phyloP scores from a whole-genome alignment of 2,888 invertebrate species.

The Drosophila colorata region DNA sequence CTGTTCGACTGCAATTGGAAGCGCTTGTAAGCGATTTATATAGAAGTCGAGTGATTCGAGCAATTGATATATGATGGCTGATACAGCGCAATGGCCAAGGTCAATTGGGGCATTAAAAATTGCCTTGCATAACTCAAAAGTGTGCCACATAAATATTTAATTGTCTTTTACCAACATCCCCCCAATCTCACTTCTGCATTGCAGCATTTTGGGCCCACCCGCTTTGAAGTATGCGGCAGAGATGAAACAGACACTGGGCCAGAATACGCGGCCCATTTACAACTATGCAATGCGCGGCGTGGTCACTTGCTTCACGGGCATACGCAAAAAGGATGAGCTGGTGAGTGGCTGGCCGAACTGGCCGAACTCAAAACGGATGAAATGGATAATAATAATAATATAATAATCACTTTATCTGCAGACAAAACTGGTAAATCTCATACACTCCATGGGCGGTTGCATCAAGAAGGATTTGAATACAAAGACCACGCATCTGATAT shows the following conservation, averaged over 20 bases:
- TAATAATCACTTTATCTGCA: constrained; percentile 83
- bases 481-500: constrained; percentile 96
- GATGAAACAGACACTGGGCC: constrained; percentile 89
- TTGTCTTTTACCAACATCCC: constrained; percentile 23
- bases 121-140: constrained; percentile 78
- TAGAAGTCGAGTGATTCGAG: constrained; percentile 25
- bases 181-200: constrained; percentile 52
- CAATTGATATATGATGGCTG: constrained; percentile 60
- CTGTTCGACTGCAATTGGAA: constrained; percentile 19
- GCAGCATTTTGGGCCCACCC: constrained; percentile 91
- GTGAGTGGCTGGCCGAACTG: constrained; percentile 87
- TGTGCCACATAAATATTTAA: constrained; percentile 81
- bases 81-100: constrained; percentile 62
- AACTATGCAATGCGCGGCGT: constrained; percentile 95
- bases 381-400: neutral
- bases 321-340: constrained; percentile 95
- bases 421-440: constrained; percentile 94
- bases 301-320: constrained; percentile 96
- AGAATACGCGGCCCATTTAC: constrained; percentile 92
- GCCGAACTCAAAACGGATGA: neutral
- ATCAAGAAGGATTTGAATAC: constrained; percentile 95
- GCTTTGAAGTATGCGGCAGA: constrained; percentile 91
- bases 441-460: constrained; percentile 98
- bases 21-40: constrained; percentile 37
- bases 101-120: constrained; percentile 69